phyloP scores from a whole-genome alignment of 2,888 invertebrate species.

The Phaonia tiefii region DNA sequence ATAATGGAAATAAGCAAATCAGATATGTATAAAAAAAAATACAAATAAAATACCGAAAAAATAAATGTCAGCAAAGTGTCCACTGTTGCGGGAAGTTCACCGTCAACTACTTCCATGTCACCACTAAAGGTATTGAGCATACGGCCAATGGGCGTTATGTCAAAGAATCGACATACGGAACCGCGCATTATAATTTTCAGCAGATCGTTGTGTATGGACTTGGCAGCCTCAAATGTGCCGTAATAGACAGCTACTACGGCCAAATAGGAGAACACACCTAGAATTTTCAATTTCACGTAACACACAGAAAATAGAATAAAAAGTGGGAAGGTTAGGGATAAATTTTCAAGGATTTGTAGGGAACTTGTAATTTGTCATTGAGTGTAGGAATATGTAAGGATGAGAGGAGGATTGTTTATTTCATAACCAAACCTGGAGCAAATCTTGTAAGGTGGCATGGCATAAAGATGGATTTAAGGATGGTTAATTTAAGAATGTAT shows the following conservation, averaged over 20 bases:
- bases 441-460: background rate
- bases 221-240: slow-evolving; percentile 84
- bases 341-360: slow-evolving; percentile 35
- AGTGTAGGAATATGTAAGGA: slow-evolving; percentile 28
- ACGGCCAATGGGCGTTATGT: slow-evolving; percentile 86
- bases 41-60: slow-evolving; percentile 79
- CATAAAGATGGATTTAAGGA: background rate
- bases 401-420: slow-evolving; percentile 35
- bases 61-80: slow-evolving; percentile 80
- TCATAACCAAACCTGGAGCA: slow-evolving; percentile 31
- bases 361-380: slow-evolving; percentile 33
- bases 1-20: slow-evolving; percentile 57
- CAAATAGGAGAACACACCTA: slow-evolving; percentile 82
- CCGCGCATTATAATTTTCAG: slow-evolving; percentile 83
- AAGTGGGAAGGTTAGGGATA: slow-evolving; percentile 49
- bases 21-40: slow-evolving; percentile 30
- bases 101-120: slow-evolving; percentile 86
- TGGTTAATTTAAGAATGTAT: too few species aligned
- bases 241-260: slow-evolving; percentile 83
- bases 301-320: slow-evolving; percentile 26
- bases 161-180: slow-evolving; percentile 86
- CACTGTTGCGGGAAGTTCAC: slow-evolving; percentile 82
- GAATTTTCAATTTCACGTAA: background rate
- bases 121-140: slow-evolving; percentile 86
- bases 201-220: slow-evolving; percentile 83